Evolutionary conservation across 92 coral and sea anemone species (phyloP), one percentile per base, ranked within the genome.

Genomic region (Actinernus sp.): DNA sequence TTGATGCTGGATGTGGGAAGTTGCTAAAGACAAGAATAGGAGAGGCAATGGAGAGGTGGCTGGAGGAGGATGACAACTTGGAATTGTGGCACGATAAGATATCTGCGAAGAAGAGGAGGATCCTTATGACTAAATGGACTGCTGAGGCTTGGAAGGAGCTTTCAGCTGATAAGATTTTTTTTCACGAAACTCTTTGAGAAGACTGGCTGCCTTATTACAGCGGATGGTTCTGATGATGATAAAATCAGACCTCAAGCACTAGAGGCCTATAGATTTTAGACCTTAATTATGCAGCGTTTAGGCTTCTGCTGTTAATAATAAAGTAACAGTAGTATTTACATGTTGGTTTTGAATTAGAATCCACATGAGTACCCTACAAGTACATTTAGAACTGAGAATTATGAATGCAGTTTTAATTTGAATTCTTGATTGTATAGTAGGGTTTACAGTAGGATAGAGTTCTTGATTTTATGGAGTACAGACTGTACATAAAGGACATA

Each of bases 1-100:
- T 68, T 12, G 84, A 83, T 67, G 89, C 89, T 31, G 84, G 84
- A 53, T 73, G 37, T 82, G 83, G 88, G 27, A 46, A 51, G 34
- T 22, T 32, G 27, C 48, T 64, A 65, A 83, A 83, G 31, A 58
- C 28, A 7, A 84, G 70, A 70, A 76, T 84, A 1, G 90, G 31
- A 16, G 81, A 33, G 4, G 85, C 61, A 55, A 61, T 84, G 90
- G 85, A 84, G 1, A 76, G 30, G 28, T 84, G 90, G 90, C 36
- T 84, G 51, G 81, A 84, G 48, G 36, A 23, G 33, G 69, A 76
- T 2, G 47, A 69, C n/a, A 70, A 84, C 46, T 61, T 84, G 0
- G 76, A 76, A 1, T 24, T 43, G 33, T 84, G 73, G 76, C 83
- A 83, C 57, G 81, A 81, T 49, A 71, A 49, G 54, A 58, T 83